These are phyloP conservation scores for Sinocyclocheilus anophthalmus DNA, from an alignment of 2,113 vertebrate genomes.

Conservation along the genomic window DNA sequence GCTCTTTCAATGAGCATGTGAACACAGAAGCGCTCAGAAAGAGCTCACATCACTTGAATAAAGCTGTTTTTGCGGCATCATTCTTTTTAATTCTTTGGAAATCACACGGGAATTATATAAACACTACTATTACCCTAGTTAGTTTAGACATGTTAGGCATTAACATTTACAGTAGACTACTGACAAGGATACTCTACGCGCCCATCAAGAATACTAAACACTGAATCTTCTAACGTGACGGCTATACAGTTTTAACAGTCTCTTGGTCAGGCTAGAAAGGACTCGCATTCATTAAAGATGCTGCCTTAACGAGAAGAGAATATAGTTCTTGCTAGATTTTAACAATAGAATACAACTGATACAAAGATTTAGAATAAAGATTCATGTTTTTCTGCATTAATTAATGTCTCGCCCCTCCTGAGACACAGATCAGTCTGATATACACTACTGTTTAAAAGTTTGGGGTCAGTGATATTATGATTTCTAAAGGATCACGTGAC, in stretches of 20 bases:
- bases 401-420: slow-evolving; percentile 1
- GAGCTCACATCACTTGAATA: neutral
- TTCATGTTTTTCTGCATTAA: slow-evolving; percentile 12
- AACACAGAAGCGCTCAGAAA: neutral
- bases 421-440: slow-evolving; percentile 1
- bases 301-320: slow-evolving; percentile 54
- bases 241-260: slow-evolving; percentile 63
- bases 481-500: neutral
- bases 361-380: slow-evolving; percentile 44
- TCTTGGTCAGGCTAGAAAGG: slow-evolving; percentile 65
- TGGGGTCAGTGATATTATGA: neutral
- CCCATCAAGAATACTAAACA: slow-evolving; percentile 52
- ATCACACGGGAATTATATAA: slow-evolving; percentile 33
- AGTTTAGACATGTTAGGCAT: slow-evolving; percentile 42
- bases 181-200: slow-evolving; percentile 46
- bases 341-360: slow-evolving; percentile 33
- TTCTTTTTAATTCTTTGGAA: neutral
- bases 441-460: neutral
- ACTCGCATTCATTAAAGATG: slow-evolving; percentile 51
- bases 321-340: slow-evolving; percentile 27
- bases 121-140: slow-evolving; percentile 29
- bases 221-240: slow-evolving; percentile 46
- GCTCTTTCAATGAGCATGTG: slow-evolving; percentile 1
- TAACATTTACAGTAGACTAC: slow-evolving; percentile 38
- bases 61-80: neutral